Evolutionary conservation across 2,113 vertebrate species (phyloP), one percentile per base, ranked within the genome.

Genomic region (Tetrax tetrax): DNA sequence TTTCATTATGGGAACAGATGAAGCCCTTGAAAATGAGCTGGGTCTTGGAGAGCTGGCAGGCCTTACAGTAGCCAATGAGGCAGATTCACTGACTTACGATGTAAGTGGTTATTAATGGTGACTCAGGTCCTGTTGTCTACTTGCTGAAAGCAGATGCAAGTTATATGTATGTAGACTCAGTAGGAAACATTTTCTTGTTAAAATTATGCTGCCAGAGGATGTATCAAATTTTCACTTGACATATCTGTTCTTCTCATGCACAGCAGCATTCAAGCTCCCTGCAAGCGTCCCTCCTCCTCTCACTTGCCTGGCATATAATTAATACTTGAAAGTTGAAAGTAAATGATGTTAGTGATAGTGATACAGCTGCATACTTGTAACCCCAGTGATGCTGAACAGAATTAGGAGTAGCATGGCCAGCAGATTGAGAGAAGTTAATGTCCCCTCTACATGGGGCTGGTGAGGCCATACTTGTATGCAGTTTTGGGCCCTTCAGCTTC

Each of bases 61-160:
- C 41, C 99, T 99, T 89, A 99, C 99, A 6, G 99, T 99, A 94
- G 99, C 99, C 96, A 99, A 99, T 63, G 99, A 99, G 95, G 99
- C 99, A 14, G 99, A 99, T 96, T 99, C 98, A 16, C 97, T 99
- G 91, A 98, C 98, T 18, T 99, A 99, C 0, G 99, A 99, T 95
- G 99, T 99, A 97, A 99, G 99, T 98, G 91, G 7, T 68, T 91
- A 24, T 95, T 82, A 75, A 63, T 56, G 35, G 69, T 84, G 68
- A 33, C 69, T 90, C 28, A 38, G 15, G 2, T 83, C 31, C 51
- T 90, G 8, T 41, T 76, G 38, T 69, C 59, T 65, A 6, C 28
- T 48, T 71, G 37, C 63, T 71, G 74, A 94, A 83, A 47, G 35
- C 63, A 63, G 9, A 38, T 59, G 15, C 25, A 77, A 70, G 41